Conservation (phyloP, 37 sponge, comb jelly and placozoan genomes). For the Geodia barretti region DNA sequence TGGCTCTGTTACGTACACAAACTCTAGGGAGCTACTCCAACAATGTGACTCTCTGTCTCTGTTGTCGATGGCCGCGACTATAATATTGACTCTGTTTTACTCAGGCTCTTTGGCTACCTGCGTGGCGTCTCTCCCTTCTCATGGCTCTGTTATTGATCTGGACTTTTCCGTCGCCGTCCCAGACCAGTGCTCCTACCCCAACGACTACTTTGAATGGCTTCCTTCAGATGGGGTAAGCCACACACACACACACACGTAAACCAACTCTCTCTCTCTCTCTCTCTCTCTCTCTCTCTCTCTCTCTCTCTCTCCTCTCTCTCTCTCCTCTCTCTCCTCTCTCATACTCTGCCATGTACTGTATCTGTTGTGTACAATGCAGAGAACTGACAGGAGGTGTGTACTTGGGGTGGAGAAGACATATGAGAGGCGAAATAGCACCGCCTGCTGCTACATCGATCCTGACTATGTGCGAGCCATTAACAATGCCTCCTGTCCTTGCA, state of each 20-base stretch:
- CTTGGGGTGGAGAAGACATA: slow-evolving; percentile 1
- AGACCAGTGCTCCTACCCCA: background rate
- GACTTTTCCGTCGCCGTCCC: slow-evolving; percentile 2
- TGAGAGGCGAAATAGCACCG: slow-evolving; percentile 9
- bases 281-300: slow-evolving; percentile 27
- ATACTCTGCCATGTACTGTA: background rate
- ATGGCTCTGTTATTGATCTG: background rate
- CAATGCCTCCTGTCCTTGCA: background rate
- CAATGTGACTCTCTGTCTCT: background rate
- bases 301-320: slow-evolving; percentile 5
- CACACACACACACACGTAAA: background rate
- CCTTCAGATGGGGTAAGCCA: slow-evolving; percentile 24
- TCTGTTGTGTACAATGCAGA: background rate
- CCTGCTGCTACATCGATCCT: slow-evolving; percentile 15
- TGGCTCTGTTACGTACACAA: background rate
- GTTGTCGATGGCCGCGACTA: background rate
- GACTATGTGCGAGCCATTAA: slow-evolving; percentile 16
- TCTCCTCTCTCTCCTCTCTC: background rate
- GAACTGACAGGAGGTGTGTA: slow-evolving; percentile 1
- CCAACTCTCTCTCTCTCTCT: slow-evolving; percentile 22
- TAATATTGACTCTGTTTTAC: background rate
- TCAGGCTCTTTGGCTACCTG: background rate
- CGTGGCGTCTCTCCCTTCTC: background rate
- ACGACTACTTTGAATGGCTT: slow-evolving; percentile 22
- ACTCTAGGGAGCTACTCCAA: background rate